Evolutionary conservation across 2,113 vertebrate genomes (phyloP).

Genomic region (Tringa solitaria): DNA sequence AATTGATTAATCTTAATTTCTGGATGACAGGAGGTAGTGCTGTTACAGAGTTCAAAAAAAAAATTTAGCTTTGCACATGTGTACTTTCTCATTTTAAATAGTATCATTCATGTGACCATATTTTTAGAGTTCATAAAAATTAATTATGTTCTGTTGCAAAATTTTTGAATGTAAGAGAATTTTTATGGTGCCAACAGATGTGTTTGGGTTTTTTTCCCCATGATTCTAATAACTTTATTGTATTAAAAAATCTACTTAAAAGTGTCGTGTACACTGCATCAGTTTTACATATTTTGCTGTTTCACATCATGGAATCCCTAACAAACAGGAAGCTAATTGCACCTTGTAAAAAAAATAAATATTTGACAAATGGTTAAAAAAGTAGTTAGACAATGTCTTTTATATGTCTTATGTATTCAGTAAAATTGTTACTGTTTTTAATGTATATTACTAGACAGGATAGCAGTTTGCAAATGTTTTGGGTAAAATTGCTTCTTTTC

Average conservation of each 20-base stretch:
- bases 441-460: background rate
- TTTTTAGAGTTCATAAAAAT: background rate
- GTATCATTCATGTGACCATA: background rate
- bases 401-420: background rate
- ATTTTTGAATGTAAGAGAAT: background rate
- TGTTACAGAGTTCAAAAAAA: background rate
- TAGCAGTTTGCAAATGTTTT: background rate
- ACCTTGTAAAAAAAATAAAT: background rate
- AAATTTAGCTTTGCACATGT: background rate
- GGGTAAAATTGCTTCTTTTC: background rate
- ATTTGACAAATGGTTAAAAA: background rate
- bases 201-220: accelerated
- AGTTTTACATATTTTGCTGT: background rate
- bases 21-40: background rate
- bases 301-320: background rate
- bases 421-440: background rate
- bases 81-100: background rate
- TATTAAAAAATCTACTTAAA: background rate
- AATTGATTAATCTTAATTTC: background rate
- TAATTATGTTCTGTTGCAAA: background rate
- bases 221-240: background rate
- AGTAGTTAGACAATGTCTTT: background rate
- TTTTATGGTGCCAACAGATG: background rate
- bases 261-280: background rate
- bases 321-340: background rate